These are phyloP conservation scores for Spicauda simplicius DNA, from an alignment of 2,888 invertebrate species.

Conservation along the genomic window DNA sequence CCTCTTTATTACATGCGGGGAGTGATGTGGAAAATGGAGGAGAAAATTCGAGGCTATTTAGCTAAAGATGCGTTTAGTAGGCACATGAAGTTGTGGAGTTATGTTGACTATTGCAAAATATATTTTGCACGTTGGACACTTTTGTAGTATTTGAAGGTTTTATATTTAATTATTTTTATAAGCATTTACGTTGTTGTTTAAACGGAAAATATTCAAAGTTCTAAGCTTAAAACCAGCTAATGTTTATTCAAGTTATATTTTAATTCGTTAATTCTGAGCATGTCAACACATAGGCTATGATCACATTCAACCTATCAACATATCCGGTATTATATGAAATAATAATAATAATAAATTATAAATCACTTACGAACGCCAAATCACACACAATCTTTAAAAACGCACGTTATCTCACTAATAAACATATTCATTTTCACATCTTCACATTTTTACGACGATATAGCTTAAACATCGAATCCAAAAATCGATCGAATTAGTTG, in stretches of 20 bases:
- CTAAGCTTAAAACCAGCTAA: too few relatives aligned
- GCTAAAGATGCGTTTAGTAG: conserved; percentile 26
- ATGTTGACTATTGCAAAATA: not conserved
- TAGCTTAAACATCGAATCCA: not conserved
- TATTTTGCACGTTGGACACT: not conserved
- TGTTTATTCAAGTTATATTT: too few relatives aligned
- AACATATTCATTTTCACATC: not conserved
- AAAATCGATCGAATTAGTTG: conserved; percentile 45
- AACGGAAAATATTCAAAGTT: too few relatives aligned
- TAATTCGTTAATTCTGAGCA: too few relatives aligned
- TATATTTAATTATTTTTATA: too few relatives aligned
- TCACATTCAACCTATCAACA: too few relatives aligned
- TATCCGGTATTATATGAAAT: too few relatives aligned
- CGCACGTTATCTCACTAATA: not conserved
- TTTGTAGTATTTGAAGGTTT: not conserved
- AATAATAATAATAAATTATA: too few relatives aligned
- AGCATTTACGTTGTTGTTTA: too few relatives aligned
- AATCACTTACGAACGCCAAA: not conserved
- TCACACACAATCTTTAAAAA: not conserved
- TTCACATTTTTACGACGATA: not conserved
- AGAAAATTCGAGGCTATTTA: conserved; percentile 33
- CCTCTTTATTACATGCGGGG: conserved; percentile 38
- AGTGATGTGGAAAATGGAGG: conserved; percentile 26
- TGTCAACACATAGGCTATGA: too few relatives aligned
- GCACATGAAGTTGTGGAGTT: conserved; percentile 5